Evolutionary conservation across 2,797 vertebrate genomes (phyloP).

Genomic region (Urophycis tenuis): DNA sequence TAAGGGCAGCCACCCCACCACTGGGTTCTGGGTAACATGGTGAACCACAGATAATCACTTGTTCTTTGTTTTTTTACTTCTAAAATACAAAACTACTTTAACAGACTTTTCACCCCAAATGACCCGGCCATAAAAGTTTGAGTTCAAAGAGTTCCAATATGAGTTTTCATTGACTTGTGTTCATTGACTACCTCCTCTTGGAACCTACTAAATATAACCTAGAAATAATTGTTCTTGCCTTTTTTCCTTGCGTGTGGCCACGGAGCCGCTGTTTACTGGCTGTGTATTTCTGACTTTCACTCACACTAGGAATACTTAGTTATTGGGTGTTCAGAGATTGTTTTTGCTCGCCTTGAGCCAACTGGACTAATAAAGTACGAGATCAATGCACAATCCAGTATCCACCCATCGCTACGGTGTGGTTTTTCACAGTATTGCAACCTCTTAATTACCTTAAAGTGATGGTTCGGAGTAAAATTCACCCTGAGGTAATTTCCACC

Average conservation of each 20-base stretch:
- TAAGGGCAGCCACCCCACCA: slow-evolving; percentile 34
- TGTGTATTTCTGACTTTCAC: slow-evolving; percentile 13
- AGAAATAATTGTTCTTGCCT: slow-evolving; percentile 20
- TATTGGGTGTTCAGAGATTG: slow-evolving; percentile 19
- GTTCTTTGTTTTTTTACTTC: slow-evolving; percentile 28
- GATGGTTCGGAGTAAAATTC: no score
- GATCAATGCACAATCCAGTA: slow-evolving; percentile 27
- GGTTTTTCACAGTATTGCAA: neutral
- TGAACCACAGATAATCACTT: slow-evolving; percentile 33
- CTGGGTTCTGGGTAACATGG: slow-evolving; percentile 31
- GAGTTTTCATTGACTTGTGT: slow-evolving; percentile 24
- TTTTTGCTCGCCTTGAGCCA: slow-evolving; percentile 40
- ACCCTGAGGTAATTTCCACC: no score
- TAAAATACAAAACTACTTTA: slow-evolving; percentile 37
- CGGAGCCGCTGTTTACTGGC: neutral
- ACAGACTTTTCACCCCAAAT: slow-evolving; percentile 36
- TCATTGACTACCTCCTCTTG: slow-evolving; percentile 25
- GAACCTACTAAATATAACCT: slow-evolving; percentile 1
- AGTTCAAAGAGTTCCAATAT: slow-evolving; percentile 35
- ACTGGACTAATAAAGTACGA: slow-evolving; percentile 47
- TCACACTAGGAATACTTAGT: slow-evolving; percentile 25
- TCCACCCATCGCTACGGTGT: slow-evolving; percentile 11
- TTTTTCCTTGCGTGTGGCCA: slow-evolving; percentile 9
- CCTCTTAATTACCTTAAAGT: neutral
- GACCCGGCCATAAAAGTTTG: slow-evolving; percentile 29